Conservation (phyloP, 2,113 vertebrate genomes). For the human region GRCh38 chr18:4315001-4315500, state of each 20-base stretch:
- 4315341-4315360: background rate
- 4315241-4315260: background rate
- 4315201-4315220: background rate
- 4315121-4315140: background rate
- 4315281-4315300: background rate
- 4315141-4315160: background rate
- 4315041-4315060: background rate
- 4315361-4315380: background rate
- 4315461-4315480: background rate
- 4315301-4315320: background rate
- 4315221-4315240: background rate
- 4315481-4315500: background rate
- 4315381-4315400: background rate
- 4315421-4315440: constrained; percentile 6
- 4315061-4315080: background rate
- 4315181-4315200: background rate
- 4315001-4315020: background rate
- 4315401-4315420: background rate
- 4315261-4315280: background rate
- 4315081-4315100: background rate
- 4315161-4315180: background rate
- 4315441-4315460: background rate
- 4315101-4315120: background rate
- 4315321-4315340: background rate
- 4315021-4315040: background rate